A percentile compares a stretch with the other conserved stretches of the same genome.
Conservation (phyloP, 2,888 invertebrate species). For the Steromphala cineraria region DNA sequence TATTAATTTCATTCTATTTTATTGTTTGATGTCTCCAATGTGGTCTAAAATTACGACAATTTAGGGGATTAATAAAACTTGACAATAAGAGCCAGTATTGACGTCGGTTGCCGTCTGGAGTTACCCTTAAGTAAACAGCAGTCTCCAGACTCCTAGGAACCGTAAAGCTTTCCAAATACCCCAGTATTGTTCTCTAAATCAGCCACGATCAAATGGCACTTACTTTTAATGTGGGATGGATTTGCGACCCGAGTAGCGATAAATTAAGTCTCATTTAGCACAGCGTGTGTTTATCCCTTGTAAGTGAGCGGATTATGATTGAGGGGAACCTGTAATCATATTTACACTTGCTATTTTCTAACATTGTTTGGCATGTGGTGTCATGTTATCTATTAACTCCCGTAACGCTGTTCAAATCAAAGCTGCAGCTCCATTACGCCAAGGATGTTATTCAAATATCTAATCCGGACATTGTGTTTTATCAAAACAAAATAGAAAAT, state of each 20-base stretch:
- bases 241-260: neutral
- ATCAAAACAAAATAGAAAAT: too few relatives aligned
- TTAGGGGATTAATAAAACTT: too few relatives aligned
- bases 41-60: too few relatives aligned
- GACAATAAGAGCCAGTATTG: too few relatives aligned
- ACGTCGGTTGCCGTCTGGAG: too few relatives aligned
- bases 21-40: too few relatives aligned
- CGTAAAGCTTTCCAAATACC: neutral
- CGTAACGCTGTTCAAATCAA: neutral
- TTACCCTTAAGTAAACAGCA: too few relatives aligned
- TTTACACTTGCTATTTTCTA: neutral
- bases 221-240: neutral
- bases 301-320: neutral
- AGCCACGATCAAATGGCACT: neutral
- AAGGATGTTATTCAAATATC: too few relatives aligned
- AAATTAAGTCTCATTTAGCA: neutral
- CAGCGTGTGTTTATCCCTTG: neutral
- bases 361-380: neutral
- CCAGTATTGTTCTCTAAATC: neutral
- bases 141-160: neutral
- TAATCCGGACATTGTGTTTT: too few relatives aligned
- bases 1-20: too few relatives aligned
- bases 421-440: too few relatives aligned
- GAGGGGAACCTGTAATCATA: neutral
- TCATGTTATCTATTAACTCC: neutral